Evolutionary conservation across 2,888 invertebrate species (phyloP), one percentile per base, ranked within the genome.

Genomic region (Campoplex capitator): DNA sequence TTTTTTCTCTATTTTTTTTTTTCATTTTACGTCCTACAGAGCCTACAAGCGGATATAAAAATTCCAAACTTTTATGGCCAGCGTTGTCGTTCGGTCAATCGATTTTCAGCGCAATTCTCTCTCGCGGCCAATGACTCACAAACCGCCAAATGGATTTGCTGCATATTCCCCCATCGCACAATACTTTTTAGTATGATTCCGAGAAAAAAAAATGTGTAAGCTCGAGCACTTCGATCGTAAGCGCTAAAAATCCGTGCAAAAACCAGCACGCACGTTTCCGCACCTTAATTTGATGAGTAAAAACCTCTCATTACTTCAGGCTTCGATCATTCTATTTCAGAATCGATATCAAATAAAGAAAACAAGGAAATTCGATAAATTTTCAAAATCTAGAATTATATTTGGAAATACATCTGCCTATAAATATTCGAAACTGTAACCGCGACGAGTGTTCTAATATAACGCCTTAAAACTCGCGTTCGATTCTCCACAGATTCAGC

Each of bases 61-160:
- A 83, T 82, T 79, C 9, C 68, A 78, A 85, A 85, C 74, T 83
- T 82, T 83, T 75, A 78, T 82, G 70, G 70, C 68, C 75, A 78
- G 68, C 70, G 77, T 42, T 42, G 76, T 77, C 78, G 78, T 42
- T 58, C 51, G 78, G 70, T 70, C 48, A 42, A 85, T 85, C 75
- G 85, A 83, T 83, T 83, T 75, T 28, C 68, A 23, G 56, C 67
- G 58, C 80, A 23, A 58, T 71, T 77, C 73, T 73, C 45, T 48
- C 48, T 28, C 51, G 54, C 51, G 54, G 13, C 51, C 51, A 42
- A 58, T 85, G 80, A 76, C 62, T 70, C 65, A 75, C 51, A 18
- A 85, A 38, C 58, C 65, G 70, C 67, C 71, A 35, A 75, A 79
- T 78, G 67, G 51, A 65, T 70, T 78, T 51, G 28, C 74, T 65